Conservation (phyloP, 2,113 vertebrate genomes). For the Vidua macroura region DNA sequence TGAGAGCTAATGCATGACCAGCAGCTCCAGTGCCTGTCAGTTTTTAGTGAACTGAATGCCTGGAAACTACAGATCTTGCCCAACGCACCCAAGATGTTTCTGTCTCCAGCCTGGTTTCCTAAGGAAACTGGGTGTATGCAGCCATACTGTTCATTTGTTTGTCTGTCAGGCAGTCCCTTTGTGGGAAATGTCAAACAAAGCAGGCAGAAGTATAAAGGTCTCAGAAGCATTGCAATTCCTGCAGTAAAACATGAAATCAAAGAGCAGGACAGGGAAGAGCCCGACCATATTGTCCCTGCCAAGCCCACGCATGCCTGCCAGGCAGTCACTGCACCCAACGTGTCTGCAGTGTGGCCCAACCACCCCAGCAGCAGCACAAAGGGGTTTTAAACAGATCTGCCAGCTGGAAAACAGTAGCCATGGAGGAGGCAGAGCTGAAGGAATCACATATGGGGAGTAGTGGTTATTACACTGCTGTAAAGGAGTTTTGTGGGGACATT, state of each 20-base stretch:
- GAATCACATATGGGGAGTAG: fast-evolving
- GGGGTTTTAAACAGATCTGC: neutral
- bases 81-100: neutral
- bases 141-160: neutral
- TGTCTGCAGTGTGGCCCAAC: fast-evolving
- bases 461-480: neutral
- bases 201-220: neutral
- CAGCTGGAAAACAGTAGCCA: neutral
- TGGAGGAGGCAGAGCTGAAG: neutral
- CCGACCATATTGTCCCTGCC: neutral
- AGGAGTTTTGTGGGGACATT: neutral
- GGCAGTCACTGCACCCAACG: neutral
- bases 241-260: neutral
- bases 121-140: neutral
- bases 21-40: neutral
- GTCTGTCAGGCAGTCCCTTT: neutral
- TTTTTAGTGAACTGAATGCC: neutral
- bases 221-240: neutral
- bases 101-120: conserved; percentile 1
- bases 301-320: neutral
- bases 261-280: neutral
- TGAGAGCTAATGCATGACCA: conserved; percentile 18
- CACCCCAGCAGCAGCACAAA: neutral
- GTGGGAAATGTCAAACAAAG: neutral
- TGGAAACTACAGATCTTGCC: neutral